These are phyloP conservation scores for Terrapene triunguis DNA, from an alignment of 2,113 vertebrate genomes.

Conservation along the genomic window DNA sequence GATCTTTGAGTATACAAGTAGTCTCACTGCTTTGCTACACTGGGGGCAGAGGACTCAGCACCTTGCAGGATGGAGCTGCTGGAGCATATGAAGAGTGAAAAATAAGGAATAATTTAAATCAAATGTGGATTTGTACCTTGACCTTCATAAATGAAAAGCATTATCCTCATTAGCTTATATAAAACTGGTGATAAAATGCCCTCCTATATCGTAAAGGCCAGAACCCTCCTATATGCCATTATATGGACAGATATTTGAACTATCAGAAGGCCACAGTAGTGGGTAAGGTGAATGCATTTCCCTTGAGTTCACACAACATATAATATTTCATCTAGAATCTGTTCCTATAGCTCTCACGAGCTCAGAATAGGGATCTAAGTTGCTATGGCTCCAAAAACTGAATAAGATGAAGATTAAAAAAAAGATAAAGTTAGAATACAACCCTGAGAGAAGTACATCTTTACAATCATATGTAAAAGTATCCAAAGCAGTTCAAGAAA, in stretches of 20 bases:
- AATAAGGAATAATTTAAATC: constrained; percentile 11
- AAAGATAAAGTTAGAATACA: not conserved
- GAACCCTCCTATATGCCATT: not conserved
- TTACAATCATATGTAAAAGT: not conserved
- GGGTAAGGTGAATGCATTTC: not conserved
- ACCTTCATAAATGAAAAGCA: constrained; percentile 59
- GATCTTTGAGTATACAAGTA: not conserved
- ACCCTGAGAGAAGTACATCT: not conserved
- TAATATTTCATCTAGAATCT: not conserved
- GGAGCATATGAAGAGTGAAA: not conserved
- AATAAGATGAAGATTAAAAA: not conserved
- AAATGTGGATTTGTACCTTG: not conserved
- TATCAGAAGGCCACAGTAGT: not conserved
- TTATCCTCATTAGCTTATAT: constrained; percentile 38
- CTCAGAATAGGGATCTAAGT: not conserved
- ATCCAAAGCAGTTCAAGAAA: not conserved
- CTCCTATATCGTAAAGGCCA: not conserved
- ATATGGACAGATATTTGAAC: constrained; percentile 36
- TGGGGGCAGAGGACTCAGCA: constrained; percentile 9
- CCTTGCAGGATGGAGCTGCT: not conserved
- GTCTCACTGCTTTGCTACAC: not conserved
- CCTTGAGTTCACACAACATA: not conserved
- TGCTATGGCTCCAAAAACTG: not conserved
- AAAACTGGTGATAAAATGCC: constrained; percentile 40
- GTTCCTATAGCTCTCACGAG: not conserved